phyloP scores from a whole-genome alignment of 2,888 invertebrate genomes.

The Phrixothrix hirtus region DNA sequence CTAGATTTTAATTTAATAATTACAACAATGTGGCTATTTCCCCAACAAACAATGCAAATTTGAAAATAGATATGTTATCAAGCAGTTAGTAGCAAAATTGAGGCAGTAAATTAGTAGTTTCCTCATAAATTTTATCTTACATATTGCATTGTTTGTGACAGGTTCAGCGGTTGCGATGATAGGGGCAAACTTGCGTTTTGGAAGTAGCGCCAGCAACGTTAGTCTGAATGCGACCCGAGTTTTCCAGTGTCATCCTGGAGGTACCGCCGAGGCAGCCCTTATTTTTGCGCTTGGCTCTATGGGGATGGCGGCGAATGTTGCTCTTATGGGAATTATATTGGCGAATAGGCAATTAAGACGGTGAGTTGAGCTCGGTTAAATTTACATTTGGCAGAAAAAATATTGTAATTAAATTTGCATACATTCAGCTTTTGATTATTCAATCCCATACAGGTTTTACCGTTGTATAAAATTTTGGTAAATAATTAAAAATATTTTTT shows the following conservation, averaged over 20 bases:
- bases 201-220: constrained; percentile 70
- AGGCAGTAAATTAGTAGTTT: no score
- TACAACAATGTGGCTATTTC: no score
- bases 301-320: constrained; percentile 80
- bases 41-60: no score
- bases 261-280: constrained; percentile 77
- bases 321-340: constrained; percentile 79
- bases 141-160: constrained; percentile 45
- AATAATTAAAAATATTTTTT: no score
- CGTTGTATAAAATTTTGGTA: no score
- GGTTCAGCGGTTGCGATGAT: constrained; percentile 79
- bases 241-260: constrained; percentile 79
- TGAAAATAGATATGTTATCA: no score
- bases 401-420: background rate
- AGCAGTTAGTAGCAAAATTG: no score
- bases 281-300: constrained; percentile 76
- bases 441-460: no score
- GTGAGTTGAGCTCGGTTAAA: constrained; percentile 62
- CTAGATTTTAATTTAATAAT: no score
- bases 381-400: background rate
- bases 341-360: constrained; percentile 78
- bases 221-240: constrained; percentile 70
- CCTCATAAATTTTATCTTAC: background rate
- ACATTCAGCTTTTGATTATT: no score
- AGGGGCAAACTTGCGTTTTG: constrained; percentile 73